Base-by-base conservation (phyloP, 2,797 vertebrate genomes). In the Melanotaenia parkinsoni region DNA sequence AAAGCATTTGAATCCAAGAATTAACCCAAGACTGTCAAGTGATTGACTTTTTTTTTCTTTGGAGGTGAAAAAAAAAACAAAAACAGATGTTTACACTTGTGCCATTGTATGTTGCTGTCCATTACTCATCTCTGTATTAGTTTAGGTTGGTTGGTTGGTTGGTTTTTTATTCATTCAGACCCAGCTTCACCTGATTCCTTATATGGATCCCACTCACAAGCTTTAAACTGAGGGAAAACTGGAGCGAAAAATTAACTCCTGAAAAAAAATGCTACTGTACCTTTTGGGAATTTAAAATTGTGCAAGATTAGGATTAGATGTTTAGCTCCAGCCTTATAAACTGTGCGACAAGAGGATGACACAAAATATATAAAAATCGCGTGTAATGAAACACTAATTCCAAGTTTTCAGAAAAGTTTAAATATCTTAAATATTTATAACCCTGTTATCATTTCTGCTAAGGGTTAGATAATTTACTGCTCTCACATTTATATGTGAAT, bases 41-140 rank as follows among this genome's bases (percentile, higher is more conserved):
- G 78, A 79, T 71, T 70, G 79, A 81, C 69, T 69, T 74, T 18
- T 72, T 68, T 68, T 16, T 71, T 40, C 11, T 11, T 3, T 51
- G 28, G 9, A 28, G 66, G 87, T 77, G 70, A 65, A 80, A 54
- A 86, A 90, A 68, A 69, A 78, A 76, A 83, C 79, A 80, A 14
- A 51, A 51, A 51, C 1, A 20, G 28, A 81, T 88, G 90, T 92
- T 92, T 92, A 91, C 92, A 90, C 77, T 72, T 67, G 76, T 81
- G 77, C 80, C 77, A 59, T 81, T 81, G 66, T 89, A 67, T 74
- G 75, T 85, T 37, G 77, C 63, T 77, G 68, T 82, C 76, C 43
- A 68, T 72, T 70, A 38, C 7, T 9, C 58, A 68, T 80, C 70
- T 72, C 76, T 70, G 67, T 63, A 2, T 67, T 33, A 35, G 53